Conservation (phyloP, 2,888 invertebrate genomes). For the Acanthosepion pharaonis region DNA sequence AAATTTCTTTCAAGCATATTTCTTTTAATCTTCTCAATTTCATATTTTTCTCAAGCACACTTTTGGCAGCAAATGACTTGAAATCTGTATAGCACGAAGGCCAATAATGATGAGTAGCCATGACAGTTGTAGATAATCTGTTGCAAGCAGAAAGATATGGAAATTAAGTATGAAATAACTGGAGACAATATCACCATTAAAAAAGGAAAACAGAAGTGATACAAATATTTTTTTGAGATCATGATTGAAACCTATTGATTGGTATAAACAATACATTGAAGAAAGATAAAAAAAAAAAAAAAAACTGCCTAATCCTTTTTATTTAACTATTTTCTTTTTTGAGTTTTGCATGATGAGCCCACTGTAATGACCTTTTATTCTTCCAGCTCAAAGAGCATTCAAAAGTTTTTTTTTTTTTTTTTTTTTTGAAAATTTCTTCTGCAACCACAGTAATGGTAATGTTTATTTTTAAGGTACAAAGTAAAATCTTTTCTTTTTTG, state of each 20-base stretch:
- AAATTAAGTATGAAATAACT: not conserved
- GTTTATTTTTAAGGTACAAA: too few species aligned
- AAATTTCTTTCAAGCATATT: not conserved
- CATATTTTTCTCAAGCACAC: not conserved
- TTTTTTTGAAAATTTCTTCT: not conserved
- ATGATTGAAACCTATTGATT: not conserved
- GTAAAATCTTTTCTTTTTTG: not conserved
- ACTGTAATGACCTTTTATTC: not conserved
- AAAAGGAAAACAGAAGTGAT: not conserved
- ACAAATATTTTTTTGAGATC: not conserved
- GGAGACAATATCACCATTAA: not conserved
- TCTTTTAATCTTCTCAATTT: not conserved
- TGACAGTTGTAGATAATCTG: not conserved
- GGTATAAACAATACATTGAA: not conserved
- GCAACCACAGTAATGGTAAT: not conserved
- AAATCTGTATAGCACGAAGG: not conserved
- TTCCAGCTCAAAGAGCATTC: not conserved
- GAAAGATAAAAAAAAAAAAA: not conserved
- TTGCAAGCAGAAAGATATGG: not conserved
- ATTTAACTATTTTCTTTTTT: not conserved
- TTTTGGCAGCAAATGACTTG: constrained; percentile 25
- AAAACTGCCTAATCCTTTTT: not conserved
- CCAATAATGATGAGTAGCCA: not conserved
- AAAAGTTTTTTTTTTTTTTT: not conserved
- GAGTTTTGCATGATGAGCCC: not conserved